Conservation (phyloP, 2,888 invertebrate genomes). For the Galeruca laticollis region DNA sequence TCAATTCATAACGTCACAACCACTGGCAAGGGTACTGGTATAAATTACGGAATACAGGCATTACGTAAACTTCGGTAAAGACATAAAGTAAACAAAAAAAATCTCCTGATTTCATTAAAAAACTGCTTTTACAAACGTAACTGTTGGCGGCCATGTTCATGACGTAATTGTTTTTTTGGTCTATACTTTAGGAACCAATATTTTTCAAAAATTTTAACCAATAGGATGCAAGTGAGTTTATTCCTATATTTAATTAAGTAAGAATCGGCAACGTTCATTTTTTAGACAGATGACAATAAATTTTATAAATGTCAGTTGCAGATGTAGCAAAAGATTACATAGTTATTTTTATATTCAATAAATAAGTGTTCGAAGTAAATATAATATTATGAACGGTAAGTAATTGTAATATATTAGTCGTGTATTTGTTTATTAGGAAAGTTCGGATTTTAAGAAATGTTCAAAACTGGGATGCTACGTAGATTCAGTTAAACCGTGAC, state of each 20-base stretch:
- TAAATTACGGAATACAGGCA: no score
- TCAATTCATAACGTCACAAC: no score
- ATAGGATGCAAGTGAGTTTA: no score
- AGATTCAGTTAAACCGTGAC: slow-evolving; percentile 18
- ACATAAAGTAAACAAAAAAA: no score
- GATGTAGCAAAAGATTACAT: slow-evolving; percentile 16
- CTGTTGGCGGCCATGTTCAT: no score
- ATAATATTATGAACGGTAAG: slow-evolving; percentile 22
- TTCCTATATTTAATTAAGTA: neutral
- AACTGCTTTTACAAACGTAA: no score
- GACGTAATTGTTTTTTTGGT: no score
- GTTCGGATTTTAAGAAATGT: neutral
- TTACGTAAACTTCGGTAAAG: no score
- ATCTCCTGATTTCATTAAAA: no score
- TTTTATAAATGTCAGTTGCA: slow-evolving; percentile 18
- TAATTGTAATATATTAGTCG: neutral
- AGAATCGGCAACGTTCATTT: neutral
- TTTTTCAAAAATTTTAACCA: no score
- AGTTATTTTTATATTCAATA: slow-evolving; percentile 5
- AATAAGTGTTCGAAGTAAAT: slow-evolving; percentile 9
- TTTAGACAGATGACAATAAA: neutral
- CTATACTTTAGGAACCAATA: no score
- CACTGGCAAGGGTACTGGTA: no score
- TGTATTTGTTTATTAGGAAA: neutral
- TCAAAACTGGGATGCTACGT: slow-evolving; percentile 3